These are phyloP conservation scores for Ips typographus DNA, from an alignment of 1,140 invertebrate species.

Conservation along the genomic window DNA sequence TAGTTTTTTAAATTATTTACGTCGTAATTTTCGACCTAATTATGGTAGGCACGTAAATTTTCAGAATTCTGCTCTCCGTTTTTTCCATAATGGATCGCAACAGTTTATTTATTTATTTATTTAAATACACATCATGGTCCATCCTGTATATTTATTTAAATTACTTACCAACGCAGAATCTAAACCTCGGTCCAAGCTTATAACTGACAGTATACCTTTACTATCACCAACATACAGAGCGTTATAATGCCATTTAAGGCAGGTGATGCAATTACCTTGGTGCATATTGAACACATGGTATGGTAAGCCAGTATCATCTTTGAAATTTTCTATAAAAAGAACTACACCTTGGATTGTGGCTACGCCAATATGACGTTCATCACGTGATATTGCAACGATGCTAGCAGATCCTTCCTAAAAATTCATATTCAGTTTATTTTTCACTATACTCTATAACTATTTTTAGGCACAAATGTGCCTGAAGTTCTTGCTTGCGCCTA, in stretches of 20 bases:
- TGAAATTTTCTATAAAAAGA: constrained; percentile 61
- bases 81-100: background rate
- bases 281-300: constrained; percentile 58
- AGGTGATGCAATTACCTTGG: constrained; percentile 61
- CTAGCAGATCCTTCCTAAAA: constrained; percentile 71
- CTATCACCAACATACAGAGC: constrained; percentile 70
- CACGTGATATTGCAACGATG: constrained; percentile 67
- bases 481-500: background rate
- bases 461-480: background rate
- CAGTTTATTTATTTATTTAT: background rate
- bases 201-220: constrained; percentile 65
- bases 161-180: constrained; percentile 60
- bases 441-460: background rate
- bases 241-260: constrained; percentile 65
- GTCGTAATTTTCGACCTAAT: too few relatives aligned
- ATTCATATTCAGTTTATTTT: constrained; percentile 16
- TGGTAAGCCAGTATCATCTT: constrained; percentile 41
- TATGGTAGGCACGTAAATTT: too few relatives aligned
- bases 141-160: background rate
- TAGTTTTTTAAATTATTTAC: too few relatives aligned
- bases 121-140: background rate
- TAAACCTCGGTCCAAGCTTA: constrained; percentile 55
- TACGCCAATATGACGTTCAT: constrained; percentile 73
- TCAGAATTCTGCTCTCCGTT: too few relatives aligned
- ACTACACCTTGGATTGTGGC: constrained; percentile 66